phyloP scores from a whole-genome alignment of 2,113 vertebrate species.

The Herpetotheres cachinnans region DNA sequence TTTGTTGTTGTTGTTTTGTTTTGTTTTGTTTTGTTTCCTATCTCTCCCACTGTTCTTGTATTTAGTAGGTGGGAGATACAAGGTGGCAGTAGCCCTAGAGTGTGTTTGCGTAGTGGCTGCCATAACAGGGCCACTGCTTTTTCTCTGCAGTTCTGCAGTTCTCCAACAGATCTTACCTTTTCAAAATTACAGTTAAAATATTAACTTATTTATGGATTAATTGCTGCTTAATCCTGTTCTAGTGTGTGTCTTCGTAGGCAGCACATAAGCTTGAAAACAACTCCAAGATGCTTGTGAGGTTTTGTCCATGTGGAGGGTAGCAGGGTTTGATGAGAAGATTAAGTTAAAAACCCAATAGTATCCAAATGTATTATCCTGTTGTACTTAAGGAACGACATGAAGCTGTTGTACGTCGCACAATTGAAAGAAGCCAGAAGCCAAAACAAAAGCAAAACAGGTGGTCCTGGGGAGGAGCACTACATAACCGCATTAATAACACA shows the following conservation, averaged over 20 bases:
- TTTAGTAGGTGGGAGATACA: not conserved
- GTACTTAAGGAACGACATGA: slow-evolving; percentile 86
- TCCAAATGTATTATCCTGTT: slow-evolving; percentile 3
- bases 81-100: not conserved
- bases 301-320: not conserved
- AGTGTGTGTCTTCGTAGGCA: not conserved
- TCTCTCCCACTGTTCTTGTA: not conserved
- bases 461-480: slow-evolving; percentile 81
- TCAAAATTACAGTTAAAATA: not conserved
- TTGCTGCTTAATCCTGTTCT: not conserved
- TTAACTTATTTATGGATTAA: not conserved
- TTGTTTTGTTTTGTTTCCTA: not conserved
- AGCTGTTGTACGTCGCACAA: slow-evolving; percentile 85
- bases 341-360: not conserved
- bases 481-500: slow-evolving; percentile 73
- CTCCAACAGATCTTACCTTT: not conserved
- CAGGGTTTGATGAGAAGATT: not conserved
- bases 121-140: not conserved
- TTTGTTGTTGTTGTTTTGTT: too few species aligned
- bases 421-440: slow-evolving; percentile 88
- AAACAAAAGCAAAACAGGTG: slow-evolving; percentile 79
- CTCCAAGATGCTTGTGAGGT: not conserved
- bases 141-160: not conserved
- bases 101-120: not conserved
- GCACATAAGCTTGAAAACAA: not conserved